Percentiles rank a stretch among this genome's conserved stretches.
These are phyloP conservation scores for Mesoligia furuncula DNA, from an alignment of 2,888 invertebrate species.

Conservation along the genomic window DNA sequence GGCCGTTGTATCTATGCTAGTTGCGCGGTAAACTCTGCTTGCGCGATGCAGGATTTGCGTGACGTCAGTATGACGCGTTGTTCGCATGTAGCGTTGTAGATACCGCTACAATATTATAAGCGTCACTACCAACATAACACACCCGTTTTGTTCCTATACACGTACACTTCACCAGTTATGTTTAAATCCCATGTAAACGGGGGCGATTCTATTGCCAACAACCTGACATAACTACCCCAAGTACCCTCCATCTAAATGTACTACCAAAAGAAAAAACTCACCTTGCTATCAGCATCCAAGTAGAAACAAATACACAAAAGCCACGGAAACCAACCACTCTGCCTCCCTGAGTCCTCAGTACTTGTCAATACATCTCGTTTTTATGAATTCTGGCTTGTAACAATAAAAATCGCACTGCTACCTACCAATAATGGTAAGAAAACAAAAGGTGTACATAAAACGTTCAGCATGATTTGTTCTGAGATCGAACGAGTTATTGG, in stretches of 20 bases:
- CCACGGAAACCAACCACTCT: not conserved
- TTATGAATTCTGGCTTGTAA: conserved; percentile 46
- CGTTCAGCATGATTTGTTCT: conserved; percentile 62
- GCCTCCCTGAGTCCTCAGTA: not conserved
- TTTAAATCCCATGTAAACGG: not conserved
- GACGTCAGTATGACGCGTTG: too few species aligned
- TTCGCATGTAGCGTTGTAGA: too few species aligned
- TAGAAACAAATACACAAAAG: conserved; percentile 14
- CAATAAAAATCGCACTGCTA: conserved; percentile 41
- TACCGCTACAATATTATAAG: too few species aligned
- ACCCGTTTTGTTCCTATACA: too few species aligned
- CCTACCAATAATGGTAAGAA: conserved; percentile 33
- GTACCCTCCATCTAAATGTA: not conserved
- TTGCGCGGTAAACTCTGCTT: too few species aligned
- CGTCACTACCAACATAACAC: too few species aligned
- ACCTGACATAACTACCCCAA: not conserved
- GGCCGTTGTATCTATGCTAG: too few species aligned
- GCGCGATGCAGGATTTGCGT: too few species aligned
- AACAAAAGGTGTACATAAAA: conserved; percentile 61
- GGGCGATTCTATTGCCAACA: not conserved
- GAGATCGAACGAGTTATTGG: conserved; percentile 64
- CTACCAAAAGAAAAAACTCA: conserved; percentile 5
- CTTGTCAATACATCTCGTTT: conserved; percentile 24
- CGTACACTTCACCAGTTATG: too few species aligned
- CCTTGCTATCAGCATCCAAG: not conserved